A percentile compares a stretch with the other conserved stretches of the same genome.
phyloP scores from a whole-genome alignment of 1,140 invertebrate species.

The Wiebesia pumilae region DNA sequence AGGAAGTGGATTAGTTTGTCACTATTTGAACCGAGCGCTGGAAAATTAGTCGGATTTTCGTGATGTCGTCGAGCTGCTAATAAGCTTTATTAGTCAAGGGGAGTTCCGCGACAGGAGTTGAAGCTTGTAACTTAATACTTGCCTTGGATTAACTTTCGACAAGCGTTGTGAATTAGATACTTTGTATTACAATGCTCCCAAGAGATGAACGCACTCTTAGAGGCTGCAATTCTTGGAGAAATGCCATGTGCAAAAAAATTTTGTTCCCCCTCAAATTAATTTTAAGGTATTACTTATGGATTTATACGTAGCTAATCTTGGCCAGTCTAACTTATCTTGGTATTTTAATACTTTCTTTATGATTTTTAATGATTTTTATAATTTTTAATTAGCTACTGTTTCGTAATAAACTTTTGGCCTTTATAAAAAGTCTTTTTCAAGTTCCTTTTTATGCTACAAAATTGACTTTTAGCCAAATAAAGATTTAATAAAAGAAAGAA shows the following conservation, averaged over 20 bases:
- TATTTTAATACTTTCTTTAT: not conserved
- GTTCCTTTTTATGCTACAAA: not conserved
- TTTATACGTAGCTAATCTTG: not conserved
- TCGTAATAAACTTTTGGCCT: not conserved
- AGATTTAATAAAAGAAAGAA: too few relatives aligned
- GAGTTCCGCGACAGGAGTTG: not conserved
- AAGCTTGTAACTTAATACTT: constrained; percentile 3
- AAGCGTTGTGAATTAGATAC: not conserved
- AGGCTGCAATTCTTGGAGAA: not conserved
- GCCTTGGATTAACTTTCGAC: not conserved
- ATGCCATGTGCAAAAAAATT: not conserved
- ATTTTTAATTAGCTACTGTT: not conserved
- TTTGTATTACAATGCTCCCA: not conserved
- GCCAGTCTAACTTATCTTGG: not conserved
- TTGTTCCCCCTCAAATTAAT: not conserved
- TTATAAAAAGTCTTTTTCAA: not conserved
- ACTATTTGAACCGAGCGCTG: not conserved
- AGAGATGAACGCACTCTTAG: not conserved
- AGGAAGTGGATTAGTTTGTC: not conserved
- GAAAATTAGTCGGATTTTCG: not conserved
- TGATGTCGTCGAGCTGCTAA: not conserved
- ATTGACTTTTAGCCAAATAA: too few relatives aligned
- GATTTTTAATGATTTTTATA: not conserved
- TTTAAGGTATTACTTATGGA: not conserved
- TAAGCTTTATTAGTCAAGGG: not conserved